Evolutionary conservation across 2,113 vertebrate species (phyloP).

Genomic region (Rhea pennata): DNA sequence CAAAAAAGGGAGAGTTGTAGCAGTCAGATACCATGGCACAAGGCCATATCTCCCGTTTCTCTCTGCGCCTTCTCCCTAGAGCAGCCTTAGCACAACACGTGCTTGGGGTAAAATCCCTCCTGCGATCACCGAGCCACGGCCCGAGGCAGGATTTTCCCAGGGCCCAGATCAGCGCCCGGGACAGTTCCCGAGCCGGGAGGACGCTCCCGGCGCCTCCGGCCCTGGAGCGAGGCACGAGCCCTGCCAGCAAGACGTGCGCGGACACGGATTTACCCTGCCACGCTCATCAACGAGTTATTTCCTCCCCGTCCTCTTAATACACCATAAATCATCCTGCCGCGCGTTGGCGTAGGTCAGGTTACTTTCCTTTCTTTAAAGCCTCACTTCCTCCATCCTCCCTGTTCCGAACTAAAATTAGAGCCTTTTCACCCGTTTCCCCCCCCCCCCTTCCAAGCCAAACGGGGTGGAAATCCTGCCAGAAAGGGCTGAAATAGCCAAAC

Average conservation of each 20-base stretch:
- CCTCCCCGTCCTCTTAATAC: not conserved
- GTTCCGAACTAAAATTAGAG: not conserved
- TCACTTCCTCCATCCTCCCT: not conserved
- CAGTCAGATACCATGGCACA: not conserved
- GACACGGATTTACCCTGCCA: not conserved
- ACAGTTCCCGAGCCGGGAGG: no score
- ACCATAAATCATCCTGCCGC: conserved; percentile 11
- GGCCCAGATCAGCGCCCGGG: not conserved
- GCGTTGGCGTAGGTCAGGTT: not conserved
- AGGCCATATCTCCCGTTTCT: not conserved
- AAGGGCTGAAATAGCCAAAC: not conserved
- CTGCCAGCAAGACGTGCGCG: not conserved
- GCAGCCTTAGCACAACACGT: no score
- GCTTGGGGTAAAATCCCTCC: not conserved
- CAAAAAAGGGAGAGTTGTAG: not conserved
- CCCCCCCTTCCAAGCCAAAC: fast-evolving
- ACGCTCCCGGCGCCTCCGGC: no score
- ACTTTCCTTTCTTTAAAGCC: not conserved
- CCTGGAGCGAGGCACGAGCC: fast-evolving
- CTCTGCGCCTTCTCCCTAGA: not conserved
- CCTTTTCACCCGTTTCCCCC: not conserved
- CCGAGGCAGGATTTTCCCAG: not conserved
- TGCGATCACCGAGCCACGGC: not conserved
- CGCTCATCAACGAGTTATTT: conserved; percentile 49
- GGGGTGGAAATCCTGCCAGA: not conserved